Base-by-base conservation (phyloP, 1,140 invertebrate genomes). In the Dolichoris vasculosae region DNA sequence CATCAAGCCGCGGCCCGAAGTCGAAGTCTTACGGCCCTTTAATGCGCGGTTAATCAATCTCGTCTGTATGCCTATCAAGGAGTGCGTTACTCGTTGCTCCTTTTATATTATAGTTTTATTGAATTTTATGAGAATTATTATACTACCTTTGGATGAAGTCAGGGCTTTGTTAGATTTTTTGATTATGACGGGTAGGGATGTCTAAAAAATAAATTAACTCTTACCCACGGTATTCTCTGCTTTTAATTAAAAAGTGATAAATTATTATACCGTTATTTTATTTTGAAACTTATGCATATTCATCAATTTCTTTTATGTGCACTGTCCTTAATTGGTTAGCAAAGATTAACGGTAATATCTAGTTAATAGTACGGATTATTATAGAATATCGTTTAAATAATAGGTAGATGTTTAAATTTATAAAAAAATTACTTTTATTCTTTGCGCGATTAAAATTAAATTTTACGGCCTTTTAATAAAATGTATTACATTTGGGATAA, bases 11-110 rank as follows among this genome's bases (percentile, higher is more conserved):
- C 30, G 48, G 32, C 51, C 30, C n/a, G 13, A 71, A 38, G 73
- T 30, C 63, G 64, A 32, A 35, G 76, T 30, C 48, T 35, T 40
- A 17, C 64, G 63, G 85, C 30, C 85, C 85, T 86, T 86, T 86
- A 82, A 86, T 86, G 48, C 73, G 85, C 75, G 75, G 75, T 86
- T 86, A 86, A 86, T 86, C 85, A 86, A 86, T 86, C 80, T 86
- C 80, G 80, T 86, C 77, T 78, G 63, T 55, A 40, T 67, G 69
- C 55, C 76, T 82, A 81, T 86, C 84, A 64, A 80, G 51, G 43
- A 80, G 83, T 32, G 38, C 2, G 2, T 64, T 20, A 30, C 59
- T 64, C 51, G 15, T 38, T 38, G 76, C 80, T 69, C 15, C 13
- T 80, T 84, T 79, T 84, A 67, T 63, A 17, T 23, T 79, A 32